Percentiles rank a stretch among this genome's conserved stretches.
Conservation (phyloP, 2,113 vertebrate genomes). For the Pandion haliaetus region DNA sequence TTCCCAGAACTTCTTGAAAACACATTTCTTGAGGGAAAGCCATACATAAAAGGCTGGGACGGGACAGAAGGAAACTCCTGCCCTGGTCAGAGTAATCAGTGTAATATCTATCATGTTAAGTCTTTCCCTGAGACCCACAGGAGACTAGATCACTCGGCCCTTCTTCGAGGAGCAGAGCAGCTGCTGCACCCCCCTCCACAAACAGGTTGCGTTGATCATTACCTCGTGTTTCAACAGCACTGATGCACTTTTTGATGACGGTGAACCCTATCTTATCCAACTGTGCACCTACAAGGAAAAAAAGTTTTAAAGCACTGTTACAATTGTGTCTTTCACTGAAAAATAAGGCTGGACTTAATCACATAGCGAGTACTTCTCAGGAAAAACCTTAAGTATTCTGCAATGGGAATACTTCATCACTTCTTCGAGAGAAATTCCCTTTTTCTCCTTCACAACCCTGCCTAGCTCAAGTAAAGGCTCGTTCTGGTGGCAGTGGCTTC, state of each 20-base stretch:
- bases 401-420: not conserved
- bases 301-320: not conserved
- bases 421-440: not conserved
- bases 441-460: not conserved
- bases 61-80: not conserved
- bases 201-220: conserved; percentile 34
- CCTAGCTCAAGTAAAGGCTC: not conserved
- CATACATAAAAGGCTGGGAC: not conserved
- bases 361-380: not conserved
- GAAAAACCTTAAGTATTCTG: not conserved
- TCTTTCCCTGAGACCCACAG: not conserved
- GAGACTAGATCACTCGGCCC: not conserved
- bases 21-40: not conserved
- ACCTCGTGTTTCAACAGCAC: conserved; percentile 92
- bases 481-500: not conserved
- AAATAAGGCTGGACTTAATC: not conserved
- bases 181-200: not conserved
- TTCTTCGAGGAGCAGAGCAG: not conserved
- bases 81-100: not conserved
- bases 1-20: not conserved
- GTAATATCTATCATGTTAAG: not conserved
- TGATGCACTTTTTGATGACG: conserved; percentile 91
- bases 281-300: conserved; percentile 79
- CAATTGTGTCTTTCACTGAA: not conserved
- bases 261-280: conserved; percentile 88